Base-by-base conservation (phyloP, 2,797 vertebrate genomes). In the Bradypodion ventrale region DNA sequence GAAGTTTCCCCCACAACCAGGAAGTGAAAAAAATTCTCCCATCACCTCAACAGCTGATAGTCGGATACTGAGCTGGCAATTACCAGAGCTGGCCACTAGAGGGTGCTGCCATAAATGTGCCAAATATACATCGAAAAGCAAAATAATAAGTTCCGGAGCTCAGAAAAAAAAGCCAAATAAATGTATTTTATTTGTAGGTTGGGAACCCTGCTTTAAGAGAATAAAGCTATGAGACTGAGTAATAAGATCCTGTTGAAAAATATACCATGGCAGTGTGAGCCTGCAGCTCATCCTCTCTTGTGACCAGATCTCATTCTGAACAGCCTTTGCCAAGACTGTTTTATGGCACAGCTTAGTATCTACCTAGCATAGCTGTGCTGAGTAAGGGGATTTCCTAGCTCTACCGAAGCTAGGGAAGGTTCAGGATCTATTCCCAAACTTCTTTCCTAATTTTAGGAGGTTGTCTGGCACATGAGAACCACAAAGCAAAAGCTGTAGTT, bases 161-260 rank as follows among this genome's bases (percentile, higher is more conserved):
- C n/a, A n/a, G n/a, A n/a, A n/a, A n/a, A n/a, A n/a, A n/a, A n/a
- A n/a, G n/a, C n/a, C n/a, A n/a, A n/a, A n/a, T n/a, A n/a, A n/a
- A n/a, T n/a, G n/a, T n/a, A n/a, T n/a, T n/a, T n/a, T n/a, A n/a
- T n/a, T n/a, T n/a, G n/a, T n/a, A n/a, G n/a, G n/a, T n/a, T n/a
- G n/a, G n/a, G n/a, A n/a, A n/a, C n/a, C n/a, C n/a, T 60, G n/a
- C 1, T 49, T 49, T 49, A 62, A 9, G n/a, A 69, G 72, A 9
- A 65, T 69, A 23, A 68, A 46, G 40, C n/a, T 72, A 80, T 29
- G 62, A 59, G 68, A 23, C 78, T 6, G 7, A n/a, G 68, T 16
- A 49, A 85, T 80, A 85, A 85, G 62, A 75, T 68, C 72, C 73
- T 3, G 29, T 56, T 29, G n/a, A n/a, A n/a, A 84, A 75, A 32